Evolutionary conservation across 1,140 invertebrate genomes (phyloP), one percentile per base, ranked within the genome.

Genomic region (Aphis craccivora): DNA sequence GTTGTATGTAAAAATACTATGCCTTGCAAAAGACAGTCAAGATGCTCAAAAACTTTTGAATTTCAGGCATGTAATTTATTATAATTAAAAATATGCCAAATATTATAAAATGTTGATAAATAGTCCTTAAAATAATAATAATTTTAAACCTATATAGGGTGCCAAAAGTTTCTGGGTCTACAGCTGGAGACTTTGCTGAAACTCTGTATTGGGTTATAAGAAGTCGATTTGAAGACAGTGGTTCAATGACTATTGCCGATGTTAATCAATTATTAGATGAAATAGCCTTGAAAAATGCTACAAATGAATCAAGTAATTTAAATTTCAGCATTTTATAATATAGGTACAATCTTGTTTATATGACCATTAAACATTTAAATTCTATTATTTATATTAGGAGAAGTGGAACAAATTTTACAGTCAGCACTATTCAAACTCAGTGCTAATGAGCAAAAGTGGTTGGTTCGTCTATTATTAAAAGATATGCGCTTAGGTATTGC

Each of bases 381-480:
- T 53, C 3, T 83, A 37, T 93, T 84, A 37, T 55, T 23, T 30
- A n/a, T 11, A 84, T 90, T 94, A 95, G 95, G 95, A 94, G 95
- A 95, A 5, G 95, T 96, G 87, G 96, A 96, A 94, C 95, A 96
- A 89, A 95, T 95, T 92, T 94, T 97, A 37, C 95, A 95, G 7
- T 94, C 95, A 55, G 95, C 97, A 87, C 94, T 97, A 6, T 95
- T 96, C 40, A 95, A 96, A 81, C 96, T 97, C 94, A 96, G 96
- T n/a, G 96, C 97, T 3, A 94, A 96, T 45, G 98, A 99, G 95
- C 96, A 98, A 94, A 98, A 98, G 95, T 99, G 98, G 98, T 95
- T 99, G 0, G 97, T 98, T 6, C 95, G 98, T 94, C 97, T 99
- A 90, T 96, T 99, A 86, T 95, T 99, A 8, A 99, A 99, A 95